These are phyloP conservation scores for Petrocephalus sullivani DNA, from an alignment of 2,797 vertebrate genomes.

Conservation along the genomic window DNA sequence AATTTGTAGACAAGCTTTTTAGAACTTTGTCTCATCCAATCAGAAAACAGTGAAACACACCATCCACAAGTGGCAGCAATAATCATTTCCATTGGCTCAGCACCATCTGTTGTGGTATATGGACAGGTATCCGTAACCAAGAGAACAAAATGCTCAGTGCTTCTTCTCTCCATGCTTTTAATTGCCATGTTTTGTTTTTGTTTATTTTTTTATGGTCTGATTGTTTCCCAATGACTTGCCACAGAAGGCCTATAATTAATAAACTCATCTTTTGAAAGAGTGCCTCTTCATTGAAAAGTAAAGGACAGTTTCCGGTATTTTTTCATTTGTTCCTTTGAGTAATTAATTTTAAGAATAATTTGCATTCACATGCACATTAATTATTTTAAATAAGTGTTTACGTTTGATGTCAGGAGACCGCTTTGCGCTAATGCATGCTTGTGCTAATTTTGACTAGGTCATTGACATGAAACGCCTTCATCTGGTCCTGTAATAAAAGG, in stretches of 20 bases:
- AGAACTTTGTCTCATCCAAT: conserved; percentile 24
- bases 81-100: conserved; percentile 14
- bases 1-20: conserved; percentile 33
- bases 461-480: background rate
- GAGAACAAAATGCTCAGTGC: background rate
- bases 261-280: background rate
- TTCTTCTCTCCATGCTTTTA: conserved; percentile 11
- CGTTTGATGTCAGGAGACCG: background rate
- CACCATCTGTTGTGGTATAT: conserved; percentile 5
- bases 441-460: background rate
- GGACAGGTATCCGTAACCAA: background rate
- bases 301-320: background rate
- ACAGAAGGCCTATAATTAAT: background rate
- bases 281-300: background rate
- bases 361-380: background rate
- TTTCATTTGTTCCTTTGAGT: background rate
- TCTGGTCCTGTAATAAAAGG: background rate
- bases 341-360: background rate
- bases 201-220: background rate
- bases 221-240: conserved; percentile 7
- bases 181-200: conserved; percentile 4
- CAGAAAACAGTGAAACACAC: conserved; percentile 17
- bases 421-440: background rate
- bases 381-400: background rate
- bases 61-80: conserved; percentile 22